A percentile compares a stretch with the other conserved stretches of the same genome.
phyloP scores from a whole-genome alignment of 1,140 invertebrate species.

The Drosophila guanche region DNA sequence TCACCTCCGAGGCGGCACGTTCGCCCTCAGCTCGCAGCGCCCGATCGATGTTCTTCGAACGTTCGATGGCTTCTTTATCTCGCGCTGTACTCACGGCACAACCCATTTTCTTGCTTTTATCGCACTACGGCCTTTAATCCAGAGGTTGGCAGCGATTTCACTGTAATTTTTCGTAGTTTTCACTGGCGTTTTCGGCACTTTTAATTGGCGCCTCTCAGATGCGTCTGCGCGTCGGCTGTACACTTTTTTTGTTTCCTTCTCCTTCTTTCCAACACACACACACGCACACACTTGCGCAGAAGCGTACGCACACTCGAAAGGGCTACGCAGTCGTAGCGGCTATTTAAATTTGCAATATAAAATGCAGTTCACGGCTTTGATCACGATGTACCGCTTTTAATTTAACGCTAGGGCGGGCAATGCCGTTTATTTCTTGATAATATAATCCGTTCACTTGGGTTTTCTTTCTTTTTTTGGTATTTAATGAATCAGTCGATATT shows the following conservation, averaged over 20 bases:
- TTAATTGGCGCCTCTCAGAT: constrained; percentile 63
- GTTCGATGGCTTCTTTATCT: constrained; percentile 92
- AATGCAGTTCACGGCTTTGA: constrained; percentile 24
- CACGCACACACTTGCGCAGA: constrained; percentile 39
- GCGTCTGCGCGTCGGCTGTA: constrained; percentile 80
- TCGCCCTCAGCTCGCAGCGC: constrained; percentile 92
- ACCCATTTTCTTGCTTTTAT: constrained; percentile 87
- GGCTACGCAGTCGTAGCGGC: constrained; percentile 29
- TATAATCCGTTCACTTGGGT: constrained; percentile 28
- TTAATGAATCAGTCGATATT: no score
- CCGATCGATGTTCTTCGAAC: constrained; percentile 95
- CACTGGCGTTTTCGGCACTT: constrained; percentile 50
- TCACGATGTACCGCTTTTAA: constrained; percentile 5
- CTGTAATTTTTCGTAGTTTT: constrained; percentile 15
- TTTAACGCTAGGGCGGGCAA: constrained; percentile 43
- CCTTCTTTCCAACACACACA: constrained; percentile 56
- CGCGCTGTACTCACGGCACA: constrained; percentile 91
- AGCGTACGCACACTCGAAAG: not conserved
- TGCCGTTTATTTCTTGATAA: constrained; percentile 37
- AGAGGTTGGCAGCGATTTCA: constrained; percentile 22
- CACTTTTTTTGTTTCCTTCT: constrained; percentile 65
- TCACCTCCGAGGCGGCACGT: constrained; percentile 93
- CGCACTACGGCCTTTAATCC: constrained; percentile 27
- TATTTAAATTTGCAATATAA: constrained; percentile 16
- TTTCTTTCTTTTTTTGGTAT: no score